Base-by-base conservation (phyloP, 2,888 invertebrate species). In the Rhaphigaster nebulosa region DNA sequence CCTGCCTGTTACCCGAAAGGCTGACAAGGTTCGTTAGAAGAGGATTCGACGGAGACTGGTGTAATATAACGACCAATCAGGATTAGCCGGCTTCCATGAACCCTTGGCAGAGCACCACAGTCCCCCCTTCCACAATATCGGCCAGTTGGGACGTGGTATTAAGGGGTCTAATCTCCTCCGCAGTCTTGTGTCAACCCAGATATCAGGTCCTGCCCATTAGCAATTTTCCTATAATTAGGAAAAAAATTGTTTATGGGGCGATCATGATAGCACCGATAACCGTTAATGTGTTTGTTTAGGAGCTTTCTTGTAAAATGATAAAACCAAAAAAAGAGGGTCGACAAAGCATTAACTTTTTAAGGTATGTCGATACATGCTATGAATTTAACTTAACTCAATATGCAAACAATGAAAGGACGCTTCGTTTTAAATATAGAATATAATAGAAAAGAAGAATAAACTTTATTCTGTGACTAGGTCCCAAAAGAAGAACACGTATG, bases 11-110 rank as follows among this genome's bases (percentile, higher is more conserved):
- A n/a, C 29, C 29, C 5, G 3, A 65, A 65, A 3, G 65, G 15
- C 29, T 65, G 70, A 76, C 70, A 76, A 38, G 38, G 20, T 76
- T 76, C 70, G 70, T 38, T 38, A 38, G 38, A 76, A 76, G 34
- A 29, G 18, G 70, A 38, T 38, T 23, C 34, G 34, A 18, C 6
- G 20, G 10, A 15, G 70, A 13, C 38, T 29, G 34, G 34, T 76
- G 70, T 38, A 76, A 76, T 76, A 76, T 34, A 38, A 76, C 70
- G 38, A 76, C 70, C 70, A 76, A 76, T 76, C 70, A 76, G 70
- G 70, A 76, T 76, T 76, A 76, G 20, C 34, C 70, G 20, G 10
- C 6, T 20, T 38, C 38, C 12, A 76, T 76, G 38, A 38, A 76
- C 34, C 70, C 34, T 38, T 38, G 65, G 29, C 29, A 34, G 8